Conservation (phyloP, 2,888 invertebrate species). For the Formica aserva region DNA sequence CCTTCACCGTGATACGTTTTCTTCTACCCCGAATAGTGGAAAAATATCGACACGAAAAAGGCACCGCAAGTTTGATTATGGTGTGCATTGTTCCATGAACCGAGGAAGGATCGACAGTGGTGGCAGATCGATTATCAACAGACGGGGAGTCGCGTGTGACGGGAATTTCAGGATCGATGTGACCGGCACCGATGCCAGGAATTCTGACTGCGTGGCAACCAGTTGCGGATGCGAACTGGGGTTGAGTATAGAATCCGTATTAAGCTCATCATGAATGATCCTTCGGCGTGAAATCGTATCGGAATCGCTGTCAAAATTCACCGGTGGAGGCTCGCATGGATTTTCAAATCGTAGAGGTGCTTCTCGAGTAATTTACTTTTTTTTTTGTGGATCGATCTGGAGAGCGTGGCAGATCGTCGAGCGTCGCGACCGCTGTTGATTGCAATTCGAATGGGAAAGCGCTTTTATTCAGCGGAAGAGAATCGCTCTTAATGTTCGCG, state of each 20-base stretch:
- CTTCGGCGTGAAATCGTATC: constrained; percentile 28
- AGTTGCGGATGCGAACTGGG: constrained; percentile 61
- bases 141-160: constrained; percentile 21
- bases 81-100: not conserved
- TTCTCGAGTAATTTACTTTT: not conserved
- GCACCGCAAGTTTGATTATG: constrained; percentile 40
- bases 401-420: constrained; percentile 44
- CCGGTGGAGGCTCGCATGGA: constrained; percentile 4
- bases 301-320: constrained; percentile 25
- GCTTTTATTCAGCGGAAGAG: constrained; percentile 51
- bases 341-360: constrained; percentile 7
- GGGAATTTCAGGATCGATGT: constrained; percentile 23
- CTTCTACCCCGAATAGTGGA: not conserved
- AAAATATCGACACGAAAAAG: constrained; percentile 51
- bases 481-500: not conserved
- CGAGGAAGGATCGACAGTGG: constrained; percentile 28
- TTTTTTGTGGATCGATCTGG: constrained; percentile 34
- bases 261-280: not conserved
- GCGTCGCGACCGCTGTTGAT: constrained; percentile 58
- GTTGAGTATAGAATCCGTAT: not conserved
- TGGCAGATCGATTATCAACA: constrained; percentile 31
- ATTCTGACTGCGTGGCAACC: constrained; percentile 55
- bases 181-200: constrained; percentile 18
- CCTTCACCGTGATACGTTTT: constrained; percentile 3
- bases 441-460: constrained; percentile 56